These are phyloP conservation scores for Lonchura striata DNA, from an alignment of 2,113 vertebrate genomes.

Conservation along the genomic window DNA sequence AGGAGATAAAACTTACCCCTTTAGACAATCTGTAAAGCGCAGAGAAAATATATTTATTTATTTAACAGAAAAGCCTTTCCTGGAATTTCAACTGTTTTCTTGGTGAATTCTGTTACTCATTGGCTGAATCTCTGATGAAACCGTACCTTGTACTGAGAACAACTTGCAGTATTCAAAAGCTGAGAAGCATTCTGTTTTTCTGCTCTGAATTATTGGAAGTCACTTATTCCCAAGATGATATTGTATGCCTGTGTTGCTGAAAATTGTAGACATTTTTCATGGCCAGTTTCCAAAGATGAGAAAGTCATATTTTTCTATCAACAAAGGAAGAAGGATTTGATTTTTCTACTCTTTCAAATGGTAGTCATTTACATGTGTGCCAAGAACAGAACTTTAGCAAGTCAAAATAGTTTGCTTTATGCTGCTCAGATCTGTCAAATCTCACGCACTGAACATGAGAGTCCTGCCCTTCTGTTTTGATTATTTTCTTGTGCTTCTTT, in stretches of 20 bases:
- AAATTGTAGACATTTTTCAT: neutral
- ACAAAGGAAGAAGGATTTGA: neutral
- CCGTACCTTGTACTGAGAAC: neutral
- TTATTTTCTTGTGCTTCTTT: neutral
- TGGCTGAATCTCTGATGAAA: neutral
- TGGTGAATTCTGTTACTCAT: neutral
- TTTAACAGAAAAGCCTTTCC: neutral
- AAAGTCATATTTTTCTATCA: neutral
- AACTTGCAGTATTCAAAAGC: neutral
- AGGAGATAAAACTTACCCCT: neutral
- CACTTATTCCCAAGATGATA: neutral
- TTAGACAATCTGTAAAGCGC: neutral
- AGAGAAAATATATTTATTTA: neutral
- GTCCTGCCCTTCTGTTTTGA: neutral
- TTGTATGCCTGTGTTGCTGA: neutral
- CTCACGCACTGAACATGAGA: accelerated
- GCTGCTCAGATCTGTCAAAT: neutral
- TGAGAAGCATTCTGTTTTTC: neutral
- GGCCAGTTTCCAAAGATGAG: neutral
- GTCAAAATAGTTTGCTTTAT: neutral
- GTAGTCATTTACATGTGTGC: neutral
- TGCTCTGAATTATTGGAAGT: neutral
- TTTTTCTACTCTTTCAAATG: neutral
- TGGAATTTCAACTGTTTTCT: neutral
- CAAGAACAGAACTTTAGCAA: neutral